These are phyloP conservation scores for zebrafish (Danio rerio) DNA, from an alignment of 2,113 vertebrate genomes.

Conservation along the genomic window GRCz12tu NC_133182.1:16810501-16811000, in stretches of 20 bases:
- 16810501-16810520: conserved; percentile 55
- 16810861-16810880: too few species aligned
- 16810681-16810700: neutral
- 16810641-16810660: neutral
- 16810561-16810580: conserved; percentile 34
- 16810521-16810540: conserved; percentile 71
- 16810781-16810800: neutral
- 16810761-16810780: too few species aligned
- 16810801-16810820: conserved; percentile 8
- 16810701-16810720: neutral
- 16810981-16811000: too few species aligned
- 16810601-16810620: conserved; percentile 38
- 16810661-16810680: neutral
- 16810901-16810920: too few species aligned
- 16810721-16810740: neutral
- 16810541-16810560: conserved; percentile 61
- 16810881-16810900: too few species aligned
- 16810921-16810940: too few species aligned
- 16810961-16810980: too few species aligned
- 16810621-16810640: neutral
- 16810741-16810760: neutral
- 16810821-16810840: too few species aligned
- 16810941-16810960: too few species aligned
- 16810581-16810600: conserved; percentile 49
- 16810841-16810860: too few species aligned